These are phyloP conservation scores for Perdita meconis DNA, from an alignment of 2,888 invertebrate genomes.

Conservation along the genomic window DNA sequence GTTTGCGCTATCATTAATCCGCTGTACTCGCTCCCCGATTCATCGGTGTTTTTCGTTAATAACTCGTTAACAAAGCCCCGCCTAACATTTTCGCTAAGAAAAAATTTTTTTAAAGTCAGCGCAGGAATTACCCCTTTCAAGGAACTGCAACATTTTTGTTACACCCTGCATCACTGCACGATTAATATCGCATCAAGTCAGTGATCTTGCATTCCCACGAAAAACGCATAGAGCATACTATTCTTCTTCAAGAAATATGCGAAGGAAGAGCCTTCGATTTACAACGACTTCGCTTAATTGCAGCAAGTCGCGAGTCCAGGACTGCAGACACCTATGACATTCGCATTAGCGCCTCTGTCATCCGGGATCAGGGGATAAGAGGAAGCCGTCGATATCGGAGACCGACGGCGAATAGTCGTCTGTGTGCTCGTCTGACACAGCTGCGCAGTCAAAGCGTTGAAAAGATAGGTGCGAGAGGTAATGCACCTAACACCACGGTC, in stretches of 20 bases:
- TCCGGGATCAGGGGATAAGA: slow-evolving; percentile 19
- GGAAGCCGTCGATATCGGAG: slow-evolving; percentile 36
- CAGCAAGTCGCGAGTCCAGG: not conserved
- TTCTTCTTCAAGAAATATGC: not conserved
- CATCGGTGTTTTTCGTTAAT: too few relatives aligned
- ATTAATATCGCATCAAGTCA: not conserved
- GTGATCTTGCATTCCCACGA: slow-evolving; percentile 2
- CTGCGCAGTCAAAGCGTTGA: slow-evolving; percentile 35
- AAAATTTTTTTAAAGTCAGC: too few relatives aligned
- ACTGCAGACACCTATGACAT: slow-evolving; percentile 25
- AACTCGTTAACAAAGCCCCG: too few relatives aligned
- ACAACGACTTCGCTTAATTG: slow-evolving; percentile 36
- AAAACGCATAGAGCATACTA: too few relatives aligned
- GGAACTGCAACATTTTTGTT: too few relatives aligned
- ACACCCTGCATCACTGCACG: not conserved
- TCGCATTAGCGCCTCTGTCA: slow-evolving; percentile 50
- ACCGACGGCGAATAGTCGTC: not conserved
- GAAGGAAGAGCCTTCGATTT: not conserved
- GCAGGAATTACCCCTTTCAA: too few relatives aligned
- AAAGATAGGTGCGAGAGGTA: slow-evolving; percentile 65
- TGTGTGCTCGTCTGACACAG: not conserved
- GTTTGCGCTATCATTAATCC: too few relatives aligned
- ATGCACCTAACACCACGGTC: slow-evolving; percentile 65
- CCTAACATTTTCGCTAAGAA: too few relatives aligned
- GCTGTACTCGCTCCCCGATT: too few relatives aligned